These are phyloP conservation scores for Lamproptera curius DNA, from an alignment of 2,888 invertebrate genomes.

Conservation along the genomic window DNA sequence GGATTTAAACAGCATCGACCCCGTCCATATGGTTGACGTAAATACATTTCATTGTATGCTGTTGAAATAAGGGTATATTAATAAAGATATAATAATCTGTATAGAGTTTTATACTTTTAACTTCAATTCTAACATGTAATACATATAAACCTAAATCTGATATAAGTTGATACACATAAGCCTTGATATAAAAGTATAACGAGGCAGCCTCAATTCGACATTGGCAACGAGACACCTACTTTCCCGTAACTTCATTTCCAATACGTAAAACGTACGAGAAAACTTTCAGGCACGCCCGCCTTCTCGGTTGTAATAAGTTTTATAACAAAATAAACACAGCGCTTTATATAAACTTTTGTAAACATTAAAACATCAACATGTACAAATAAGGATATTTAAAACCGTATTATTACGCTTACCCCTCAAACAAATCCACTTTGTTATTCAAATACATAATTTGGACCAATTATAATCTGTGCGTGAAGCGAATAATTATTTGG, in stretches of 20 bases:
- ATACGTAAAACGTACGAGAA: background rate
- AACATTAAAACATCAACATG: background rate
- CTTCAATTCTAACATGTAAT: no score
- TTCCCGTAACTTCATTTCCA: background rate
- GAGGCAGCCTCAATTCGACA: background rate
- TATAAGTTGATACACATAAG: no score
- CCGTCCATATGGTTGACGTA: no score
- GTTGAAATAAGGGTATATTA: no score
- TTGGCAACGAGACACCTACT: background rate
- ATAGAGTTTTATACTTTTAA: no score
- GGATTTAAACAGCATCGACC: no score
- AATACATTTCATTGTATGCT: no score
- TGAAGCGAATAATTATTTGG: slow-evolving; percentile 27
- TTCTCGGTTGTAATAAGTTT: background rate
- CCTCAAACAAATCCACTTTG: background rate
- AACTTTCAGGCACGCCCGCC: background rate
- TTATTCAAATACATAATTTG: background rate
- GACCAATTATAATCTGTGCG: slow-evolving; percentile 4
- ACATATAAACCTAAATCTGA: no score
- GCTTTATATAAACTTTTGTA: background rate
- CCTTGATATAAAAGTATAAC: no score
- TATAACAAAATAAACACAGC: background rate
- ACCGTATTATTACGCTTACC: no score
- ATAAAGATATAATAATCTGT: no score
- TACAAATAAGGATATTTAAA: background rate